These are phyloP conservation scores for Leucophenga maculata DNA, from an alignment of 2,888 invertebrate species.

Conservation along the genomic window DNA sequence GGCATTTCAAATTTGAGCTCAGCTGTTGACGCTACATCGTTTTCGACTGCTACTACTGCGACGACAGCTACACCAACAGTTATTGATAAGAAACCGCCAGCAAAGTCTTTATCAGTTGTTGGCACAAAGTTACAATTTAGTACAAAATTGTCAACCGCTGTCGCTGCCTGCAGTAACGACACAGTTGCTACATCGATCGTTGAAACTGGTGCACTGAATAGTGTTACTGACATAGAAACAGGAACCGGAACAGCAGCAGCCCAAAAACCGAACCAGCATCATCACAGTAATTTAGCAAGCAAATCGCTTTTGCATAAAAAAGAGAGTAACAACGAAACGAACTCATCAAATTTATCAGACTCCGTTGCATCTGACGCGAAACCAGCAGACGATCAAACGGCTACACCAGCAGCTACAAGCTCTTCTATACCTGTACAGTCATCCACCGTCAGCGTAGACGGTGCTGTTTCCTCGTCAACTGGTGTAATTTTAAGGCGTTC, in stretches of 20 bases:
- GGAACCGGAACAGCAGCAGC: neutral
- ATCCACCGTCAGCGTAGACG: neutral
- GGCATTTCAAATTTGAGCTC: conserved; percentile 8
- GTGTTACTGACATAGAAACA: conserved; percentile 16
- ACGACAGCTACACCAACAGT: conserved; percentile 31
- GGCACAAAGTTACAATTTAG: conserved; percentile 48
- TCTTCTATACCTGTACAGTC: conserved; percentile 16
- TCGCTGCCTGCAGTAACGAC: neutral
- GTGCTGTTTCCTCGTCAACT: neutral
- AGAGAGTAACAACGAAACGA: neutral
- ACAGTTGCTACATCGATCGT: neutral
- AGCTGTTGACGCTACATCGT: neutral
- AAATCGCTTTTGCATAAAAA: too few species aligned
- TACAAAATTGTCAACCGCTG: conserved; percentile 38
- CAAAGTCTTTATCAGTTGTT: conserved; percentile 47
- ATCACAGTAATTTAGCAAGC: too few species aligned
- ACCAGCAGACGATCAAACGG: neutral
- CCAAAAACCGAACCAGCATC: too few species aligned
- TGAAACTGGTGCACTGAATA: neutral
- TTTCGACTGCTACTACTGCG: conserved; percentile 19
- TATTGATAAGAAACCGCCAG: conserved; percentile 38
- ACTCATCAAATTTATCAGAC: neutral
- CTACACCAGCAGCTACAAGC: conserved; percentile 8
- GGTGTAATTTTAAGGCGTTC: conserved; percentile 26
- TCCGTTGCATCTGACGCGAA: neutral